A percentile compares a stretch with the other conserved stretches of the same genome.
phyloP scores from a whole-genome alignment of 2,113 vertebrate species.

The Strix aluco region DNA sequence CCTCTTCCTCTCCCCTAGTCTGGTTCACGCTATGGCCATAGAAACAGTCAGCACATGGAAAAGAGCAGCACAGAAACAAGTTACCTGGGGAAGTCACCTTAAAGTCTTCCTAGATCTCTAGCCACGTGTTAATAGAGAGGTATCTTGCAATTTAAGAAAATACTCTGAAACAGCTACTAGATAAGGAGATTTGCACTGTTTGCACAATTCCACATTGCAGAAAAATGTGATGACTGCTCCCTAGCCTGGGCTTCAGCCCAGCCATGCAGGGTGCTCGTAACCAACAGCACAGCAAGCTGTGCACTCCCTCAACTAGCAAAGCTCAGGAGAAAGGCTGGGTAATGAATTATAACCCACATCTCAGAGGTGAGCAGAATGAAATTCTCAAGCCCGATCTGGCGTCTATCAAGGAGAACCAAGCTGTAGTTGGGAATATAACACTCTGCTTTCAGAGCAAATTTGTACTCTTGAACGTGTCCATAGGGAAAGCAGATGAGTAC shows the following conservation, averaged over 20 bases:
- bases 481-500: not conserved
- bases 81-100: not conserved
- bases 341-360: not conserved
- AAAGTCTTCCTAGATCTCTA: not conserved
- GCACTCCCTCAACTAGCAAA: not conserved
- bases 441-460: not conserved
- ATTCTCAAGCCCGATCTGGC: not conserved
- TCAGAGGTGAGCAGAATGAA: not conserved
- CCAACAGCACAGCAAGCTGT: not conserved
- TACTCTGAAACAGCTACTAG: too few species aligned
- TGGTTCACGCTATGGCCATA: fast-evolving
- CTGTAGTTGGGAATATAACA: too few species aligned
- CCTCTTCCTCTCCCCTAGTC: not conserved
- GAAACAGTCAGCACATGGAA: too few species aligned
- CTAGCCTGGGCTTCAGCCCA: not conserved
- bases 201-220: not conserved
- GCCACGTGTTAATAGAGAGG: not conserved
- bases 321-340: not conserved
- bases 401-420: not conserved
- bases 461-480: not conserved
- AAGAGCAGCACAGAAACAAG: not conserved
- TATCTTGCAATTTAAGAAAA: not conserved
- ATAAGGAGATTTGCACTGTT: not conserved
- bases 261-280: not conserved
- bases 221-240: not conserved